Evolutionary conservation across 2,888 invertebrate genomes (phyloP).

Genomic region (Rotaria macrura): DNA sequence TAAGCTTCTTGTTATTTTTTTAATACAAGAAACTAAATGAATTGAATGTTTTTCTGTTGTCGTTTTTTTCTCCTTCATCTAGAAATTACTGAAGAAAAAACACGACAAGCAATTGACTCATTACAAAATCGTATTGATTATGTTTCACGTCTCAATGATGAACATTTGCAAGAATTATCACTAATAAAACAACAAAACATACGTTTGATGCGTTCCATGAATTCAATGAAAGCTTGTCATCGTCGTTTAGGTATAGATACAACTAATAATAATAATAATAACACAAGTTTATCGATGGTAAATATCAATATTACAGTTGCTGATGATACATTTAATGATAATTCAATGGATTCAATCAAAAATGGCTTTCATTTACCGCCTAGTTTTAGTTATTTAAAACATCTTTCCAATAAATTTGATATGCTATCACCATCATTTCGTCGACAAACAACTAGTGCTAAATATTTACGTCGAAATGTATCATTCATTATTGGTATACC

Average conservation of each 20-base stretch:
- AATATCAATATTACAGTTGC: neutral
- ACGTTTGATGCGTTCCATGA: neutral
- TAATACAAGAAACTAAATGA: neutral
- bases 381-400: neutral
- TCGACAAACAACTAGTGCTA: neutral
- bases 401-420: neutral
- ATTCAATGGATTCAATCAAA: neutral
- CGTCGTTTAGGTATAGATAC: neutral
- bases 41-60: neutral
- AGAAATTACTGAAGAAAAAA: neutral
- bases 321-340: neutral
- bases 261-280: neutral
- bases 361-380: constrained; percentile 18
- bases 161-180: neutral
- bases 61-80: neutral
- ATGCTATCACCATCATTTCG: neutral
- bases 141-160: neutral
- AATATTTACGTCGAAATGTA: constrained; percentile 47
- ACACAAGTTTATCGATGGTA: neutral
- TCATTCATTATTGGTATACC: constrained; percentile 77
- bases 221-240: neutral
- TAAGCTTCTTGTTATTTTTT: no score
- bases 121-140: constrained; percentile 12
- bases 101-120: neutral
- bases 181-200: neutral